phyloP scores from a whole-genome alignment of 2,797 vertebrate genomes.

The Remorina albescens region DNA sequence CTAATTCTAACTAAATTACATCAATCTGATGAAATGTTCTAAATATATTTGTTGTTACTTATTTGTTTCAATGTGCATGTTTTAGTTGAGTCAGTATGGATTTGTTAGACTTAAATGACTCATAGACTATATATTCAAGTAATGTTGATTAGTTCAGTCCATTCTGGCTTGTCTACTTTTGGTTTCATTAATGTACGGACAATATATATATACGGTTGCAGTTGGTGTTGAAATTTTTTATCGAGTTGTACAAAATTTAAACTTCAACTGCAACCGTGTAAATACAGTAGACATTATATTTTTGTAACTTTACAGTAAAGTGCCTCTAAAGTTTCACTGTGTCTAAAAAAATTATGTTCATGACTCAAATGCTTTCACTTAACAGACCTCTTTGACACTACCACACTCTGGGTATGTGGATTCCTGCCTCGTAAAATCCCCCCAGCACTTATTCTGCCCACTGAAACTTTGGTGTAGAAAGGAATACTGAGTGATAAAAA shows the following conservation, averaged over 20 bases:
- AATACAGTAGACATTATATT: background rate
- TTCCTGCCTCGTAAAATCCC: constrained; percentile 60
- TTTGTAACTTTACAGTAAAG: background rate
- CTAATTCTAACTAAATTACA: background rate
- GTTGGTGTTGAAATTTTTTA: no score
- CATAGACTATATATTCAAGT: no score
- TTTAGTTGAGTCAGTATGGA: no score
- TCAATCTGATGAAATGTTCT: background rate
- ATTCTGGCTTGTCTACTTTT: no score
- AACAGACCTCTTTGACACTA: constrained; percentile 21
- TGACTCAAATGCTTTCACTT: constrained; percentile 2
- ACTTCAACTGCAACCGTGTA: background rate
- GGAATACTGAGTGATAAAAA: constrained; percentile 62
- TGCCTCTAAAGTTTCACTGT: constrained; percentile 8
- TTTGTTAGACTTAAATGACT: no score
- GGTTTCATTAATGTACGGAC: no score
- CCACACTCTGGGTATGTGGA: constrained; percentile 34
- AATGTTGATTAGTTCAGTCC: no score
- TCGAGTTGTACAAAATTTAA: no score
- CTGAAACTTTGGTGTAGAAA: constrained; percentile 55
- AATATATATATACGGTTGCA: no score
- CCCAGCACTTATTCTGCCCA: constrained; percentile 36
- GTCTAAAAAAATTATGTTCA: constrained; percentile 12
- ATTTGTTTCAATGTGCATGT: no score
- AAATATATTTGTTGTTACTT: no score